These are phyloP conservation scores for Gobiocypris rarus DNA, from an alignment of 2,113 vertebrate genomes.

Conservation along the genomic window DNA sequence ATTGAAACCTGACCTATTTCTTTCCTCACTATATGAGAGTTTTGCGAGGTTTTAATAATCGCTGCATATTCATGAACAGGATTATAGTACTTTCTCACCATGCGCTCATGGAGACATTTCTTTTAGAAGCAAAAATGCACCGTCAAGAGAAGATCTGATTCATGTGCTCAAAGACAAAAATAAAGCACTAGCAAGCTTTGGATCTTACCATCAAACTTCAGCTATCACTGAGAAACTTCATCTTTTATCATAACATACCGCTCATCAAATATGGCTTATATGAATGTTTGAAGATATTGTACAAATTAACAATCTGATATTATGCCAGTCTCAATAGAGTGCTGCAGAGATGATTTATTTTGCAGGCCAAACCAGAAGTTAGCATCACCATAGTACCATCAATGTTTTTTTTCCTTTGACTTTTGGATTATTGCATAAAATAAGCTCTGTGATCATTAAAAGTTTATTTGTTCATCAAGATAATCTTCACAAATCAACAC, in stretches of 20 bases:
- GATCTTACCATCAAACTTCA: not conserved
- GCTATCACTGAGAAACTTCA: not conserved
- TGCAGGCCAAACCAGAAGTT: not conserved
- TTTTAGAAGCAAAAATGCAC: not conserved
- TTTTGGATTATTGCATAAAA: not conserved
- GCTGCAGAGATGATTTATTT: not conserved
- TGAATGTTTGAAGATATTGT: not conserved
- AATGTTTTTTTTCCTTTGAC: not conserved
- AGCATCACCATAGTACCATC: not conserved
- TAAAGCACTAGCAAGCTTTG: conserved; percentile 11
- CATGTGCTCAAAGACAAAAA: not conserved
- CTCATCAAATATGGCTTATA: not conserved
- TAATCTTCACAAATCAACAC: not conserved
- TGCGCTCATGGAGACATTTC: not conserved
- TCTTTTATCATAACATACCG: not conserved
- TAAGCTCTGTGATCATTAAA: too few species aligned
- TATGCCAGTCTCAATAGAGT: not conserved
- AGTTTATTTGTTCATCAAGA: not conserved
- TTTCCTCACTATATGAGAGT: not conserved
- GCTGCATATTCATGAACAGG: conserved; percentile 6
- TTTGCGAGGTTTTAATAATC: conserved; percentile 1
- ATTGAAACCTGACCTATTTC: conserved; percentile 30
- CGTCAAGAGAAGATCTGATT: not conserved
- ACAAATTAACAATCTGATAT: not conserved
- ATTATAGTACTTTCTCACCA: not conserved